phyloP scores from a whole-genome alignment of 2,113 vertebrate genomes.

The Eulacestoma nigropectus region DNA sequence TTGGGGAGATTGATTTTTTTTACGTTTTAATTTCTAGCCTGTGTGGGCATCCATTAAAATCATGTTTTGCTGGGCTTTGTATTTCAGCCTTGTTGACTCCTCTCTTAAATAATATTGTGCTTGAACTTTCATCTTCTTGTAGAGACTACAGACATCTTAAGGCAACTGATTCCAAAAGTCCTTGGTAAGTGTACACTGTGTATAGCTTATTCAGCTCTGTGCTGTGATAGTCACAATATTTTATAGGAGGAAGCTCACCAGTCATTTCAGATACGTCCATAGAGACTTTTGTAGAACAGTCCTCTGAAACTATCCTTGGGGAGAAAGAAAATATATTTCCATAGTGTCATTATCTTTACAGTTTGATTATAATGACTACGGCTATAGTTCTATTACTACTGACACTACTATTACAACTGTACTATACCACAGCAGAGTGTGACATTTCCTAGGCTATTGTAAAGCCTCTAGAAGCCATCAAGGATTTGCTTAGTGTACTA shows the following conservation, averaged over 20 bases:
- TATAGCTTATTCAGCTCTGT: background rate
- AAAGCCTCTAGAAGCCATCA: slow-evolving; percentile 27
- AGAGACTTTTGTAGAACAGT: background rate
- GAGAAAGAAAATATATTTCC: slow-evolving; percentile 12
- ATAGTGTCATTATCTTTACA: slow-evolving; percentile 18
- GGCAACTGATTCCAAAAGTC: background rate
- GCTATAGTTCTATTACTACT: background rate
- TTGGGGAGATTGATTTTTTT: background rate
- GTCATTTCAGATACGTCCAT: background rate
- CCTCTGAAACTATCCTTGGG: background rate
- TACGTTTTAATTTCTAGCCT: background rate
- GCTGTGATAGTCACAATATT: background rate
- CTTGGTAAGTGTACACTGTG: background rate
- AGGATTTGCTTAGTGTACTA: slow-evolving; percentile 40
- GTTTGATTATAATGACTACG: slow-evolving; percentile 26
- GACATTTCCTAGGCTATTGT: slow-evolving; percentile 26
- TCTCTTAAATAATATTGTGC: background rate
- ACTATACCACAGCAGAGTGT: background rate
- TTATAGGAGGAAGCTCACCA: background rate
- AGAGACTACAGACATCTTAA: background rate
- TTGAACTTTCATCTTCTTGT: background rate
- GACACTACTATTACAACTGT: background rate
- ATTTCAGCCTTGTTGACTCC: background rate
- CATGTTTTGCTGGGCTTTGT: background rate
- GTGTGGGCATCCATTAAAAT: background rate